Evolutionary conservation across 2,797 vertebrate genomes (phyloP).

Genomic region (Clarias fuscus): DNA sequence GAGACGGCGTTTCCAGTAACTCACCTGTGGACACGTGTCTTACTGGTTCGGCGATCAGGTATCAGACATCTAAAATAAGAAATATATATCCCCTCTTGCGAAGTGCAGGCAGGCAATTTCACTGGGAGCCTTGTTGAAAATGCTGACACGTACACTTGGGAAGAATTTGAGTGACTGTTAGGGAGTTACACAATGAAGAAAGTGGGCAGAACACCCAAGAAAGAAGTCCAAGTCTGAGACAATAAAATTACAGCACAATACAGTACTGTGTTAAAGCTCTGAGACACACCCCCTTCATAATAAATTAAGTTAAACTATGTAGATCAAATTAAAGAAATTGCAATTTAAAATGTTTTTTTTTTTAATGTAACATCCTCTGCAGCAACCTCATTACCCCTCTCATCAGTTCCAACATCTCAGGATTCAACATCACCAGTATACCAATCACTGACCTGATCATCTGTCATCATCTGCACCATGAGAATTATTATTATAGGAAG

Average conservation of each 20-base stretch:
- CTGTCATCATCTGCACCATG: too few species aligned
- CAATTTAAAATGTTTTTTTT: too few species aligned
- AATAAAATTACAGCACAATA: background rate
- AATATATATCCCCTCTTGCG: conserved; percentile 36
- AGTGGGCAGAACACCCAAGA: conserved; percentile 15
- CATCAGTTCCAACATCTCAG: too few species aligned
- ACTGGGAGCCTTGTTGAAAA: conserved; percentile 29
- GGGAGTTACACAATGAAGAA: conserved; percentile 11
- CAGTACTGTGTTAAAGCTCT: too few species aligned
- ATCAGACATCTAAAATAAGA: conserved; percentile 52
- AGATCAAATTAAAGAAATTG: too few species aligned
- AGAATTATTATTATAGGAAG: too few species aligned
- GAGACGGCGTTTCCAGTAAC: conserved; percentile 63
- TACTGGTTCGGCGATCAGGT: conserved; percentile 63
- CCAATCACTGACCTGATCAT: too few species aligned
- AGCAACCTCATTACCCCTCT: too few species aligned
- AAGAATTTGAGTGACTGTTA: conserved; percentile 32
- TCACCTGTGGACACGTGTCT: conserved; percentile 65
- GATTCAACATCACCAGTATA: too few species aligned
- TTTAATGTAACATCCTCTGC: too few species aligned
- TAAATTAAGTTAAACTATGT: too few species aligned
- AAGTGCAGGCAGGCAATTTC: conserved; percentile 38
- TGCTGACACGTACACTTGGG: conserved; percentile 26
- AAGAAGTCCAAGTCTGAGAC: background rate
- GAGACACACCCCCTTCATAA: too few species aligned